Conservation (phyloP, 2,113 vertebrate species). For the Taurulus bubalis region DNA sequence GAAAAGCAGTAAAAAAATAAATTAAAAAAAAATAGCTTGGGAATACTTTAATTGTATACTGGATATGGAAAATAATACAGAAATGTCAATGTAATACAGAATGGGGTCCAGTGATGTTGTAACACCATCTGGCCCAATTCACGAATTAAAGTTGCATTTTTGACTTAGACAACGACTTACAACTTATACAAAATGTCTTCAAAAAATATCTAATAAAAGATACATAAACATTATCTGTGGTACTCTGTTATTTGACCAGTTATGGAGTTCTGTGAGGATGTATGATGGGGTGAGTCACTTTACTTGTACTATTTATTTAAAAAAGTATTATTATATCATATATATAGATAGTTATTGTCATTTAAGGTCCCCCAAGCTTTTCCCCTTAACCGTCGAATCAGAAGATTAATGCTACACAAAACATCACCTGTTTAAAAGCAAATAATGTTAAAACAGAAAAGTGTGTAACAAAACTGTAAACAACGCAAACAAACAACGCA, state of each 20-base stretch:
- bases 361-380: background rate
- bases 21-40: background rate
- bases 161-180: background rate
- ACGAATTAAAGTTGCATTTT: background rate
- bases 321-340: too few species aligned
- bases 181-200: background rate
- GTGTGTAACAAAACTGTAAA: background rate
- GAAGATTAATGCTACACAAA: background rate
- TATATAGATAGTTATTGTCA: background rate
- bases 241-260: background rate
- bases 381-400: too few species aligned
- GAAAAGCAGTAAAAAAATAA: background rate
- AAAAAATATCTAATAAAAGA: background rate
- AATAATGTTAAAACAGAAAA: background rate
- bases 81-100: background rate
- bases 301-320: background rate
- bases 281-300: background rate
- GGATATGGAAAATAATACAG: background rate
- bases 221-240: background rate
- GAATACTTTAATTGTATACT: background rate
- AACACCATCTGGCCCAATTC: background rate
- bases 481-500: background rate
- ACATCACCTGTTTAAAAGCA: background rate
- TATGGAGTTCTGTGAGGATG: background rate
- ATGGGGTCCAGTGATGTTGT: background rate